Evolutionary conservation across 2,888 invertebrate species (phyloP).

Genomic region (Eupelmus urozonus): DNA sequence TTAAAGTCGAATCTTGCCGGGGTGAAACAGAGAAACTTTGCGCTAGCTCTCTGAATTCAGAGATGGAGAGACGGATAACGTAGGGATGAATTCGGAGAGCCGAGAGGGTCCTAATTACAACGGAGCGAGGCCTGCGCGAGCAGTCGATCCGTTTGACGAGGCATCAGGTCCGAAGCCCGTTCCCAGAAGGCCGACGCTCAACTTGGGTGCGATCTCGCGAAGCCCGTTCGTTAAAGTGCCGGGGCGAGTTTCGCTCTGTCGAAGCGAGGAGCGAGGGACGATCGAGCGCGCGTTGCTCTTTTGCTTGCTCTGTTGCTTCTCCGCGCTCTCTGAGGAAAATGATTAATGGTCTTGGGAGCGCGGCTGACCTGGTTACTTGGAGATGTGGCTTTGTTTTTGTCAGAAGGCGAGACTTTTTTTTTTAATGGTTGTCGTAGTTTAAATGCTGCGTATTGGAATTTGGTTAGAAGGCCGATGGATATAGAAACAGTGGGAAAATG

Average conservation of each 20-base stretch:
- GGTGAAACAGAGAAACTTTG: conserved; percentile 61
- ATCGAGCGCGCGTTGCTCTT: not conserved
- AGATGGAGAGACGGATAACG: conserved; percentile 33
- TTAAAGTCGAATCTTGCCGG: conserved; percentile 59
- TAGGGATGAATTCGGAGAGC: conserved; percentile 58
- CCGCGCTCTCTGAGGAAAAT: not conserved
- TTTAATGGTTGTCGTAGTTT: too few relatives aligned
- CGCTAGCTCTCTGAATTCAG: conserved; percentile 27
- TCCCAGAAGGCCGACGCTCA: conserved; percentile 23
- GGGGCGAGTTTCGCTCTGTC: conserved; percentile 12
- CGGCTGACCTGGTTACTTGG: not conserved
- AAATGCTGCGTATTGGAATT: too few relatives aligned
- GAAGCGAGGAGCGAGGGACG: not conserved
- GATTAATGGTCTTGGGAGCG: conserved; percentile 31
- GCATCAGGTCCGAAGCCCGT: not conserved
- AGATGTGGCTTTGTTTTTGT: conserved; percentile 1
- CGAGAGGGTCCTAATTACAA: conserved; percentile 57
- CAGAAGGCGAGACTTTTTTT: too few relatives aligned
- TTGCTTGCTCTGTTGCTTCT: not conserved
- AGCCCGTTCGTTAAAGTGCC: conserved; percentile 28
- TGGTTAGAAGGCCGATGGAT: too few relatives aligned
- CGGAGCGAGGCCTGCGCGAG: conserved; percentile 6
- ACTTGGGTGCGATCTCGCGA: not conserved
- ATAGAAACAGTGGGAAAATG: too few relatives aligned
- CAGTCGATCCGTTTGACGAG: conserved; percentile 25